Percentiles rank a stretch among this genome's conserved stretches.
Evolutionary conservation across 2,797 vertebrate species (phyloP).

Genomic region (Notoglanidium macrostoma): DNA sequence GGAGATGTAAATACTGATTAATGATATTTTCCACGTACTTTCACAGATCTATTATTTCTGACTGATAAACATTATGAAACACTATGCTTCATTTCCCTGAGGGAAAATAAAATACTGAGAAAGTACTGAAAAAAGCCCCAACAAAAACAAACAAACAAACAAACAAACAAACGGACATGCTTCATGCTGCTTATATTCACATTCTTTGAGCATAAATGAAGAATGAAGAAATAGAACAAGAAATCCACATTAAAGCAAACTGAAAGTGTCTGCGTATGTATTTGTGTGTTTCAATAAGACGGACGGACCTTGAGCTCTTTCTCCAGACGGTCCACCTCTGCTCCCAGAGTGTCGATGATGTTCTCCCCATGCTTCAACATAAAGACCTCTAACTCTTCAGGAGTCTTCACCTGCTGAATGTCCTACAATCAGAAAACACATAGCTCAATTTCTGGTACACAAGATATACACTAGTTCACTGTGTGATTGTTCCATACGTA

Average conservation of each 20-base stretch:
- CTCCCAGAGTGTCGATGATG: constrained; percentile 94
- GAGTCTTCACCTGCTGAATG: constrained; percentile 93
- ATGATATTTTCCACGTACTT: not conserved
- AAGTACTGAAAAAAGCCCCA: too few relatives aligned
- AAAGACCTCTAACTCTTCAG: constrained; percentile 92
- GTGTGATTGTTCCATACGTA: constrained; percentile 67
- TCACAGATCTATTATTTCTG: not conserved
- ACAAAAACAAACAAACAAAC: accelerated
- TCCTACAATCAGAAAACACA: constrained; percentile 74
- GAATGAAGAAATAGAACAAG: not conserved
- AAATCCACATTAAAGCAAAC: not conserved
- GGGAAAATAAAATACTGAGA: not conserved
- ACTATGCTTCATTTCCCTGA: not conserved
- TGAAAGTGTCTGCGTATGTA: not conserved
- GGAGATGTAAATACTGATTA: not conserved
- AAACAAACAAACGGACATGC: not conserved
- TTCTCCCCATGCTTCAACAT: constrained; percentile 99
- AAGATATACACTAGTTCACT: not conserved
- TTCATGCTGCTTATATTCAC: not conserved
- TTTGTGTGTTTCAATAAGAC: not conserved
- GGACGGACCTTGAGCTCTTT: constrained; percentile 89
- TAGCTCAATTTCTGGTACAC: not conserved
- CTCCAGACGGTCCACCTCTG: constrained; percentile 96
- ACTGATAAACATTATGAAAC: not conserved
- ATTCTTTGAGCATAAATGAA: not conserved